Percentiles rank a stretch among this genome's conserved stretches.
Conservation (phyloP, 1,140 invertebrate species). For the Drosophila oshimai region DNA sequence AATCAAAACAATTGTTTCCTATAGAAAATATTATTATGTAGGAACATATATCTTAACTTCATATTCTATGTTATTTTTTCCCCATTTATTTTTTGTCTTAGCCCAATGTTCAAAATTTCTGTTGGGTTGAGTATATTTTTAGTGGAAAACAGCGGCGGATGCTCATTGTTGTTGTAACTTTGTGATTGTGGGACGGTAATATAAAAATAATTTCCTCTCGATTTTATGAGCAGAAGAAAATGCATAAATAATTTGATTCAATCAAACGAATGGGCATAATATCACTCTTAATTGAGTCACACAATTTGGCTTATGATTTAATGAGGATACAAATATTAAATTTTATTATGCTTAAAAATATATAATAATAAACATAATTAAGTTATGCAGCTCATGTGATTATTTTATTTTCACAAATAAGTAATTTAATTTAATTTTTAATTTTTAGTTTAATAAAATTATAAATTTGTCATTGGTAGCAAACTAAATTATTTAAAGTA, state of each 20-base stretch:
- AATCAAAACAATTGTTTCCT: no score
- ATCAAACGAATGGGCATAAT: conserved; percentile 24
- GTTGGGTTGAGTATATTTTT: conserved; percentile 27
- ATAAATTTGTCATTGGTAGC: no score
- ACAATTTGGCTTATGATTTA: conserved; percentile 17
- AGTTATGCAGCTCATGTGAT: neutral
- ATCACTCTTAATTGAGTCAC: conserved; percentile 22
- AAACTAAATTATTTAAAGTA: no score
- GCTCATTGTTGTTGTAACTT: conserved; percentile 47
- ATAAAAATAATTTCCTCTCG: conserved; percentile 39
- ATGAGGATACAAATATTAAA: conserved; percentile 16
- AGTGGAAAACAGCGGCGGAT: conserved; percentile 16
- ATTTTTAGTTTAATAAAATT: no score
- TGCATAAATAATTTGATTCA: conserved; percentile 27
- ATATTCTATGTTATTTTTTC: neutral
- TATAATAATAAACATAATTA: neutral
- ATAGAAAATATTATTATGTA: no score
- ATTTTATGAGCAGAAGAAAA: conserved; percentile 13
- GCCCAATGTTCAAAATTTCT: conserved; percentile 2
- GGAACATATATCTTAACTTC: no score
- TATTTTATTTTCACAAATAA: no score
- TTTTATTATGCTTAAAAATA: conserved; percentile 1
- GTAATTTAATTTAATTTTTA: no score
- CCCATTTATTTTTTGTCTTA: neutral
- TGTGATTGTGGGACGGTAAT: conserved; percentile 37